These are phyloP conservation scores for Nannobrachium achirus DNA, from an alignment of 2,113 vertebrate species.

Conservation along the genomic window DNA sequence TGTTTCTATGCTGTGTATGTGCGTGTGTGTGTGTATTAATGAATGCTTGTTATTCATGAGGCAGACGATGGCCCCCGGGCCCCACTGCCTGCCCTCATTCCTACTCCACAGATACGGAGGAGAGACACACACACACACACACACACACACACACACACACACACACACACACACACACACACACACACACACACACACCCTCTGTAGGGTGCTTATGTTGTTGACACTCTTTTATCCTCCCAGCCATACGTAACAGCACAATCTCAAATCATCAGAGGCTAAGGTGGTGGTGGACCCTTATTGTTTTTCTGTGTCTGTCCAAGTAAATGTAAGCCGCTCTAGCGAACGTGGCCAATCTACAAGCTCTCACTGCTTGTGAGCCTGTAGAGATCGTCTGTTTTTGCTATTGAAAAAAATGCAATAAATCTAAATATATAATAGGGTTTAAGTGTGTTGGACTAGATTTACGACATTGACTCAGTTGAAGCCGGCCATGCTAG, in stretches of 20 bases:
- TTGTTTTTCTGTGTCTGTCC: neutral
- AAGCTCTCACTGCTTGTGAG: too few species aligned
- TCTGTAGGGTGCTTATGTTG: conserved; percentile 1
- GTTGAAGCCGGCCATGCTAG: too few species aligned
- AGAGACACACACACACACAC: conserved; percentile 1
- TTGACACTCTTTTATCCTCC: conserved; percentile 13
- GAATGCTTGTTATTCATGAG: conserved; percentile 73
- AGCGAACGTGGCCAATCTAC: too few species aligned
- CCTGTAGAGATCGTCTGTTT: too few species aligned
- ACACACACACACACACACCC: neutral
- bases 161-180: neutral
- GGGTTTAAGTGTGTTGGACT: too few species aligned
- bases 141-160: conserved; percentile 1
- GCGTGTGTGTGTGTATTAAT: conserved; percentile 32
- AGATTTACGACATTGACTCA: too few species aligned
- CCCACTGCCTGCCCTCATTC: conserved; percentile 61
- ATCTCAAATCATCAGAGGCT: neutral
- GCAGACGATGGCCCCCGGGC: conserved; percentile 55
- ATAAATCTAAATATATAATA: too few species aligned
- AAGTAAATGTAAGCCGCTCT: conserved; percentile 19
- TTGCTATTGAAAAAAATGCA: too few species aligned
- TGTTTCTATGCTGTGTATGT: conserved; percentile 52
- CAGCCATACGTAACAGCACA: too few species aligned
- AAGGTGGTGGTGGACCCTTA: conserved; percentile 4
- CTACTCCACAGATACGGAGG: conserved; percentile 39